Evolutionary conservation across 2,888 invertebrate species (phyloP), one percentile per base, ranked within the genome.

Genomic region (Pterobdella sp.): DNA sequence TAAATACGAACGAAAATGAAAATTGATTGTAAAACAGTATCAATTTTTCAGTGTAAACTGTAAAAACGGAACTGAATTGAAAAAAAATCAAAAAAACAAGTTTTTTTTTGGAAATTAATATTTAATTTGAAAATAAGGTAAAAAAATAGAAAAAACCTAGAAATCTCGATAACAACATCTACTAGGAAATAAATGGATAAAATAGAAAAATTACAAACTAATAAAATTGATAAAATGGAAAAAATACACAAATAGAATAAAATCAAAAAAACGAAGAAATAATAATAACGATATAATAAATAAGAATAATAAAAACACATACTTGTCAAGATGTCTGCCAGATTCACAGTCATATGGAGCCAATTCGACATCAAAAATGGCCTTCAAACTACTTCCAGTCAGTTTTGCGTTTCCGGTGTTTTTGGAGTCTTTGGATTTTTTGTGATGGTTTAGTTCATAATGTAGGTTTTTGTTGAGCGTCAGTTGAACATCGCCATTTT

Each of bases 291-390:
- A 49, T 14, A 65, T 34, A 14, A 63, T 63, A n/a, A 63, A 7
- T 14, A 63, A 7, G 7, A 63, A 26, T 29, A 7, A 42, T 42
- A 42, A 14, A 42, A 7, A 42, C 26, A 2, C 56, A 29, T n/a
- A 72, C 65, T 37, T 71, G 10, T 71, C 71, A 4, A 71, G 36
- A 52, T 71, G 71, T 35, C 71, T 71, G n/a, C 71, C 71, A 34
- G 71, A 60, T 7, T 42, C 22, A 37, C 71, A 71, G n/a, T 35
- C 36, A 29, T 71, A 63, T 1, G 71, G 71, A 1, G 71, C 71
- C n/a, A 71, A 29, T n/a, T 71, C 60, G 1, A 71, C 31, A 32
- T 60, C 34, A 29, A 34, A 65, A 14, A 31, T 31, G 31, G 2
- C 14, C 35, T 65, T 26, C 22, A 7, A 22, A 42, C 49, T 56